Evolutionary conservation across 2,113 vertebrate genomes (phyloP), one percentile per base, ranked within the genome.

Genomic region (Ciconia maguari): DNA sequence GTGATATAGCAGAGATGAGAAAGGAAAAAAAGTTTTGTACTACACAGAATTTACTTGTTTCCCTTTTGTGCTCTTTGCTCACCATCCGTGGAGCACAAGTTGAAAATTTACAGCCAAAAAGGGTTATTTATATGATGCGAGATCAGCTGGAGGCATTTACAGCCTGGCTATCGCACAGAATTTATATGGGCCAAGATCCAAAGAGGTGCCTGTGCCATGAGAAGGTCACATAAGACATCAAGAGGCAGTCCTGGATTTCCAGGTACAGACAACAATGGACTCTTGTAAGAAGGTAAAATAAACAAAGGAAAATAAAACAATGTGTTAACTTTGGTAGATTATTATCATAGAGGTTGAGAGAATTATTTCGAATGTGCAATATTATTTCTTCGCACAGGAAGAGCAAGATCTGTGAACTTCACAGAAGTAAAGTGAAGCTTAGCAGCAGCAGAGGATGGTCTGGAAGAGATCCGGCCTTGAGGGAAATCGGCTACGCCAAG

Each of bases 221-320:
- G 10, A 8, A 61, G 7, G 14, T 57, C 17, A 61, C 36, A 41
- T 32, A 74, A 57, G 12, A 74, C 20, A 24, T 13, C 8, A 41
- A 55, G n/a, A 38, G 7, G 7, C 36, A 69, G 42, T 24, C 26
- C 38, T 46, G 49, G 20, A 10, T 68, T 51, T 79, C 29, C 80
- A 66, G 44, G 6, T 68, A 62, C 17, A 72, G 29, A 16, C 10
- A 62, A 13, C 36, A 21, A 6, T 0, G 0, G 2, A 24, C 12
- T 9, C 13, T n/a, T 65, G 19, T 16, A 52, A 52, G 48, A 70
- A 46, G 46, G 11, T 25, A 34, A 54, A 34, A 55, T 44, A 55
- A 78, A 21, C 8, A 36, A 26, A 55, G 25, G 17, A 72, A 78
- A 68, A 66, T 12, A 65, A 55, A 76, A 18, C 13, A 30, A 42